Evolutionary conservation across 2,113 vertebrate genomes (phyloP).

Genomic region (Tauraco erythrolophus): DNA sequence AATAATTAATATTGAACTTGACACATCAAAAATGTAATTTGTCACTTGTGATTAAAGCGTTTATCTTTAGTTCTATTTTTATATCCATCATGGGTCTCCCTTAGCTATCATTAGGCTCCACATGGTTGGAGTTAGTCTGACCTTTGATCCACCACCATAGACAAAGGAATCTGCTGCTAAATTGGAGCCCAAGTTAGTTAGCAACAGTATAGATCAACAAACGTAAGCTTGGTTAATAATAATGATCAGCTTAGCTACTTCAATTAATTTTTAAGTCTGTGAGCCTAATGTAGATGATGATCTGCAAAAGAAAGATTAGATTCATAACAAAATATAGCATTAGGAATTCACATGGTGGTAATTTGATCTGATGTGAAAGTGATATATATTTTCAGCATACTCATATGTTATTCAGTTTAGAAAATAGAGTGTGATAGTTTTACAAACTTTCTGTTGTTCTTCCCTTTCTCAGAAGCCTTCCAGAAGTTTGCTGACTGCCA

Average conservation of each 20-base stretch:
- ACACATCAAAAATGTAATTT: slow-evolving; percentile 74
- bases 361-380: neutral
- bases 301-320: neutral
- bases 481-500: neutral
- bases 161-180: slow-evolving; percentile 59
- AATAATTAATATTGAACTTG: slow-evolving; percentile 73
- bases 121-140: slow-evolving; percentile 72
- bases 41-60: slow-evolving; percentile 70
- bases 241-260: neutral
- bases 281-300: neutral
- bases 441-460: neutral
- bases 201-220: neutral
- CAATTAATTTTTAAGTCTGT: neutral
- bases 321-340: neutral
- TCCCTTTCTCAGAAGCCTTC: neutral
- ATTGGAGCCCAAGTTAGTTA: slow-evolving; percentile 4
- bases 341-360: neutral
- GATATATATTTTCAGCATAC: neutral
- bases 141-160: slow-evolving; percentile 61
- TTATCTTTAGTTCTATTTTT: slow-evolving; percentile 72
- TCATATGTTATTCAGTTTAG: neutral
- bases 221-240: neutral
- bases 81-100: slow-evolving; percentile 53
- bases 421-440: neutral
- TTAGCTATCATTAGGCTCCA: slow-evolving; percentile 70